These are phyloP conservation scores for Aphodius sticticus DNA, from an alignment of 2,888 invertebrate genomes.

Conservation along the genomic window DNA sequence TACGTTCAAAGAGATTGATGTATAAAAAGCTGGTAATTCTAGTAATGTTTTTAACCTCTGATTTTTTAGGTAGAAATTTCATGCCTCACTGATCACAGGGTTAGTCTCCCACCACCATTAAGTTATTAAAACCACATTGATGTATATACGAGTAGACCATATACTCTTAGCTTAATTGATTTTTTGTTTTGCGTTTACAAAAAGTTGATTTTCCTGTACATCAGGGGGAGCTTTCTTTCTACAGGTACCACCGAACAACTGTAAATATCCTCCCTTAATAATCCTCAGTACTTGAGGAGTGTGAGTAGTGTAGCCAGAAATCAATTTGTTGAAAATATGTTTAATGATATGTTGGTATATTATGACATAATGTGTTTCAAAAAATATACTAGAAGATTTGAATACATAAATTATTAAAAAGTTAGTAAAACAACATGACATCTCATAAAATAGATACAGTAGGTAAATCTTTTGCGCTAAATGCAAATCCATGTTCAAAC, in stretches of 20 bases:
- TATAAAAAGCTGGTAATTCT: background rate
- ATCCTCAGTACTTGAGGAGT: no score
- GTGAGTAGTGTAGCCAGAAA: no score
- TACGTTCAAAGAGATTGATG: background rate
- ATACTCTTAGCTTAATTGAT: slow-evolving; percentile 1
- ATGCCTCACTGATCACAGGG: background rate
- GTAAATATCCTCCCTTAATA: no score
- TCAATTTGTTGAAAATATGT: no score
- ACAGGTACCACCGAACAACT: background rate
- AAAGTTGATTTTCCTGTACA: background rate
- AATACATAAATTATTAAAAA: no score
- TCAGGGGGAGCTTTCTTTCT: background rate
- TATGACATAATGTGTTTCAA: no score
- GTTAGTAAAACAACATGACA: no score
- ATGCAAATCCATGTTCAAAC: no score
- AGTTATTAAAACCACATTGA: background rate
- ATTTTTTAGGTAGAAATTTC: background rate
- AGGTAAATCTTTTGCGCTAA: no score
- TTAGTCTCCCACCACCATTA: background rate
- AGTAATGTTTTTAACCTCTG: background rate
- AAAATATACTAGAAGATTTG: no score
- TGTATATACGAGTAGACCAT: background rate
- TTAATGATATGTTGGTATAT: no score
- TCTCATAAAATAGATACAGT: no score
- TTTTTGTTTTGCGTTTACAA: background rate